Base-by-base conservation (phyloP, 2,113 vertebrate species). In the Cyrtonyx montezumae region DNA sequence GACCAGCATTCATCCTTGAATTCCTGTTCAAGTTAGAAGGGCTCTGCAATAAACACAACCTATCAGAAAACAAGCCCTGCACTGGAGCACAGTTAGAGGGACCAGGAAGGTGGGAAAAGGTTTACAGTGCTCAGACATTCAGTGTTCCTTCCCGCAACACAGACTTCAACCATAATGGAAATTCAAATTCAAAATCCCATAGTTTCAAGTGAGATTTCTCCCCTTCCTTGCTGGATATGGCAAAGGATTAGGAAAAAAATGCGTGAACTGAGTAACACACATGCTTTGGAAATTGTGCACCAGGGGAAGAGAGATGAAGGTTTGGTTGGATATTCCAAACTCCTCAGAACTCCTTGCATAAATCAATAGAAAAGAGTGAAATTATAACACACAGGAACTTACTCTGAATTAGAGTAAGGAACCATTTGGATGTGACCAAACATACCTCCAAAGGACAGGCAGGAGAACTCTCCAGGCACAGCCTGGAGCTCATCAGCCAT, bases 401-500 rank as follows among this genome's bases (percentile, higher is more conserved):
- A 61, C 14, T 28, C 4, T 19, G 53, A 56, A 32, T 56, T 4
- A 25, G 8, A 51, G 15, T 5, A n/a, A 61, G 15, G 48, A 83
- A 42, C 10, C 34, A 4, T 20, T 28, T 74, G 46, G 49, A 45
- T 36, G 21, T 36, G 34, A 45, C 8, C 48, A 74, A 67, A 42
- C 32, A 28, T 0, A 37, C 8, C 34, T 59, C 37, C 46, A 61
- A 34, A 58, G 28, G 19, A 28, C 5, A 1, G 46, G 42, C 22
- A 76, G 59, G n/a, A 87, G 7, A 59, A 32, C 10, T 17, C 53
- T 19, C 53, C 53, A 8, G 1, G 21, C 1, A 1, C 46, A 49
- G 5, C 1, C 55, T 3, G 0, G 0, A 26, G 45, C 3, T 34
- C 2, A 49, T 13, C 80, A 19, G 36, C 7, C 28, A 8, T 6